Evolutionary conservation across 1,140 invertebrate genomes (phyloP).

Genomic region (Brachionus rubens): DNA sequence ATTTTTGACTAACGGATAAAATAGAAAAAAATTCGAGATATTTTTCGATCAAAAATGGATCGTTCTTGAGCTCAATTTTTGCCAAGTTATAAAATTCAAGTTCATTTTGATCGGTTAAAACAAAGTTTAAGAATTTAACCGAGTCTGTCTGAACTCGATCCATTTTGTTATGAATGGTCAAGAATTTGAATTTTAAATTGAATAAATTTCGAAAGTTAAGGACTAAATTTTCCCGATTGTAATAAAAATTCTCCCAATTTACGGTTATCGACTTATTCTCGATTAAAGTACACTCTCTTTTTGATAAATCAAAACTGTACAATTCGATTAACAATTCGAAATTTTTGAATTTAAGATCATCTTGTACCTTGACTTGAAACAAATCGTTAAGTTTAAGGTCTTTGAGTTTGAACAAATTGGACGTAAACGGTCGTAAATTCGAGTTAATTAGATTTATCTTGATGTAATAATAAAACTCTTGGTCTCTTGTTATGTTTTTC

Average conservation of each 20-base stretch:
- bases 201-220: conserved; percentile 15
- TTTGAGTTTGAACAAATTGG: conserved; percentile 5
- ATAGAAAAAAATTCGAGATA: conserved; percentile 9
- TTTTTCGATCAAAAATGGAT: not conserved
- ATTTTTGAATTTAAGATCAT: not conserved
- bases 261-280: not conserved
- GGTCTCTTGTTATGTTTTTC: not conserved
- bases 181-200: conserved; percentile 15
- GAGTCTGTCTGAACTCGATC: not conserved
- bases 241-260: not conserved
- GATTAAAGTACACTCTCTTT: not conserved
- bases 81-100: conserved; percentile 25
- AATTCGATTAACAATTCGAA: not conserved
- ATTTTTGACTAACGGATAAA: not conserved
- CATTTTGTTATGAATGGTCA: not conserved
- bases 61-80: not conserved
- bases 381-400: not conserved
- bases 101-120: conserved; percentile 22
- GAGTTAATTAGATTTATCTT: not conserved
- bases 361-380: not conserved
- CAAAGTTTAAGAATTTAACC: conserved; percentile 8
- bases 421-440: not conserved
- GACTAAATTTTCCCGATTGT: conserved; percentile 2
- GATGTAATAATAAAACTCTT: not conserved
- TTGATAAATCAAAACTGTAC: not conserved